These are phyloP conservation scores for Parasteatoda tepidariorum DNA, from an alignment of 1,140 invertebrate genomes.

Conservation along the genomic window DNA sequence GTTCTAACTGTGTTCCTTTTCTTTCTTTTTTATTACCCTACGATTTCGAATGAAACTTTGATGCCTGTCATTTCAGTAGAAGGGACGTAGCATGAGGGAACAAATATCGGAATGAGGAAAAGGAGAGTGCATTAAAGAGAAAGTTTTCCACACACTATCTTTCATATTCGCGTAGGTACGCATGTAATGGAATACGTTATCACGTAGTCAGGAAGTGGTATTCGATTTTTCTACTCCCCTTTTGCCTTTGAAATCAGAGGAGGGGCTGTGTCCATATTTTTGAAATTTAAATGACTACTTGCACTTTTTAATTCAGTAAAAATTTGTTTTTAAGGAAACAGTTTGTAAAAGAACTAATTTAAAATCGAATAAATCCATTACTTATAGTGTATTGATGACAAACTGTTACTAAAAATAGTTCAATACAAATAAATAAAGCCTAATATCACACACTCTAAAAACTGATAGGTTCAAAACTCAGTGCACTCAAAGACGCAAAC, in stretches of 20 bases:
- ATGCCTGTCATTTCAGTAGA: slow-evolving; percentile 5
- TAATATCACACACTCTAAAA: too few species aligned
- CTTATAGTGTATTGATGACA: too few species aligned
- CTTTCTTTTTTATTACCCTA: neutral
- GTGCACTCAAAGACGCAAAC: too few species aligned
- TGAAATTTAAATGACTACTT: too few species aligned
- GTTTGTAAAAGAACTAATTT: too few species aligned
- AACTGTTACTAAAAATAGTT: too few species aligned
- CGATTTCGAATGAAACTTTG: neutral
- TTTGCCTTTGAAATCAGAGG: neutral
- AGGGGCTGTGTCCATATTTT: neutral
- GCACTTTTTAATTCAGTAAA: too few species aligned
- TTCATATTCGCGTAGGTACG: neutral
- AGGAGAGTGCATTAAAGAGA: neutral
- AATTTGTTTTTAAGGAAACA: too few species aligned
- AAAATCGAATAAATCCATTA: too few species aligned
- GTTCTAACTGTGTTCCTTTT: too few species aligned
- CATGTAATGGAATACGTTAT: slow-evolving; percentile 47
- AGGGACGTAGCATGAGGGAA: neutral
- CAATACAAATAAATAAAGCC: too few species aligned
- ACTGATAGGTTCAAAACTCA: too few species aligned
- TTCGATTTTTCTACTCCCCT: neutral
- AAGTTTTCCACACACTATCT: slow-evolving; percentile 8
- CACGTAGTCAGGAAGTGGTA: slow-evolving; percentile 20
- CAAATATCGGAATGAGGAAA: slow-evolving; percentile 11